These are phyloP conservation scores for Salvelinus fontinalis DNA, from an alignment of 2,113 vertebrate species.

Conservation along the genomic window DNA sequence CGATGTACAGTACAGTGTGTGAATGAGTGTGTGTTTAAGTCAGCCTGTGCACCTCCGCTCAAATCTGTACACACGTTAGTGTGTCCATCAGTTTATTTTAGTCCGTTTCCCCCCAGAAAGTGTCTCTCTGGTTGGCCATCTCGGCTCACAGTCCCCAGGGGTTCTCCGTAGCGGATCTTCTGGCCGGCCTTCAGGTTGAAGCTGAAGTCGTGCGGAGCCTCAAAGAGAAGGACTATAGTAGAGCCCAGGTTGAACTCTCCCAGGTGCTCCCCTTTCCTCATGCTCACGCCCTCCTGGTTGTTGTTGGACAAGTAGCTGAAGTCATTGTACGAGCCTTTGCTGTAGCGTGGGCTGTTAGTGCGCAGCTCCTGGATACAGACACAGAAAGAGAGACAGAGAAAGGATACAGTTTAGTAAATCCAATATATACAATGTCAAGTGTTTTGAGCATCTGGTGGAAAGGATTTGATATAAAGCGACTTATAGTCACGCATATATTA, in stretches of 20 bases:
- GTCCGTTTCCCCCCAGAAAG: neutral
- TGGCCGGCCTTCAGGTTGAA: slow-evolving; percentile 90
- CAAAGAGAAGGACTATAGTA: slow-evolving; percentile 94
- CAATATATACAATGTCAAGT: no score
- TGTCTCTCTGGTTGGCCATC: neutral
- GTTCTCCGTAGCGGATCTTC: slow-evolving; percentile 93
- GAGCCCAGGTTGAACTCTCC: slow-evolving; percentile 98
- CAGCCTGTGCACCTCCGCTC: slow-evolving; percentile 14
- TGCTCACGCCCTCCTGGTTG: slow-evolving; percentile 80
- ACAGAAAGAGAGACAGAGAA: no score
- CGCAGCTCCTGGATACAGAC: slow-evolving; percentile 76
- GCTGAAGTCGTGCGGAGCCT: slow-evolving; percentile 90
- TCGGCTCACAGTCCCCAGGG: slow-evolving; percentile 74
- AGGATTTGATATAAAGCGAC: no score
- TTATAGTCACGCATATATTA: no score
- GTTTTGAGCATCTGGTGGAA: no score
- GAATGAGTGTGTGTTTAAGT: slow-evolving; percentile 13
- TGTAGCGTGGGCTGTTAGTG: slow-evolving; percentile 90
- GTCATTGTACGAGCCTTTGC: slow-evolving; percentile 90
- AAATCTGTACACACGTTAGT: neutral
- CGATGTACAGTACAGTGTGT: neutral
- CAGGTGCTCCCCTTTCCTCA: slow-evolving; percentile 89
- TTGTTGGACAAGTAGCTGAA: slow-evolving; percentile 82
- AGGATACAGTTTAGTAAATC: no score
- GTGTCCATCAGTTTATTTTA: slow-evolving; percentile 4